phyloP scores from a whole-genome alignment of 2,113 vertebrate species.

The Corythornis cristatus region DNA sequence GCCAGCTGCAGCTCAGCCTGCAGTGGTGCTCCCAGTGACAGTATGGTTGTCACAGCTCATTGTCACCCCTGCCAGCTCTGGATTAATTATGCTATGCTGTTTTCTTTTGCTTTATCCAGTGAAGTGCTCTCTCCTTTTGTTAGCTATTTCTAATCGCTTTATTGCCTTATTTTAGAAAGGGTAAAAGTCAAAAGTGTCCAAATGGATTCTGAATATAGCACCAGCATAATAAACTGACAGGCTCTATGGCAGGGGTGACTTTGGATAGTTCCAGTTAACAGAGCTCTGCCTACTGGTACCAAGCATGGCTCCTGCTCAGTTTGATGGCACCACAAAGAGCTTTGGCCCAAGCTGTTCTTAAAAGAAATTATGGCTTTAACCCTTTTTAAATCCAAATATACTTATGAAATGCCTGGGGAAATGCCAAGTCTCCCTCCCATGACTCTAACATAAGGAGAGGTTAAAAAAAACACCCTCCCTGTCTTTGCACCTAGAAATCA shows the following conservation, averaged over 20 bases:
- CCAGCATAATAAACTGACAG: not conserved
- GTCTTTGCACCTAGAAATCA: not conserved
- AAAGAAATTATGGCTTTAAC: not conserved
- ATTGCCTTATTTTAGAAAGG: not conserved
- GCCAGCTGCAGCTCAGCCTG: not conserved
- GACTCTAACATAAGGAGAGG: not conserved
- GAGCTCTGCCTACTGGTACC: not conserved
- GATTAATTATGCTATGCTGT: not conserved
- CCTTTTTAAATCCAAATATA: not conserved
- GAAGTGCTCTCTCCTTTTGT: not conserved
- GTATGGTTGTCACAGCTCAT: rapidly evolving
- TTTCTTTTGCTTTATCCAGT: not conserved
- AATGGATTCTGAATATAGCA: not conserved
- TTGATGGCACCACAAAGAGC: not conserved
- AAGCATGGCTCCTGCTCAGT: not conserved
- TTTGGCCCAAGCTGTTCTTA: not conserved
- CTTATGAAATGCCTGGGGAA: not conserved
- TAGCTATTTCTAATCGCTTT: constrained; percentile 10
- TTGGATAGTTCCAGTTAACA: not conserved
- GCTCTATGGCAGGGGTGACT: not conserved
- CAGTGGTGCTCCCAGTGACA: not conserved
- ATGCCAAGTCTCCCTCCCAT: not conserved
- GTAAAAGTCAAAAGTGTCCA: not conserved
- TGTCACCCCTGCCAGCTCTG: not conserved
- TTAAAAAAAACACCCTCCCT: not conserved